A percentile compares a stretch with the other conserved stretches of the same genome.
Conservation (phyloP, 1,140 invertebrate species). For the Ephestia elutella region DNA sequence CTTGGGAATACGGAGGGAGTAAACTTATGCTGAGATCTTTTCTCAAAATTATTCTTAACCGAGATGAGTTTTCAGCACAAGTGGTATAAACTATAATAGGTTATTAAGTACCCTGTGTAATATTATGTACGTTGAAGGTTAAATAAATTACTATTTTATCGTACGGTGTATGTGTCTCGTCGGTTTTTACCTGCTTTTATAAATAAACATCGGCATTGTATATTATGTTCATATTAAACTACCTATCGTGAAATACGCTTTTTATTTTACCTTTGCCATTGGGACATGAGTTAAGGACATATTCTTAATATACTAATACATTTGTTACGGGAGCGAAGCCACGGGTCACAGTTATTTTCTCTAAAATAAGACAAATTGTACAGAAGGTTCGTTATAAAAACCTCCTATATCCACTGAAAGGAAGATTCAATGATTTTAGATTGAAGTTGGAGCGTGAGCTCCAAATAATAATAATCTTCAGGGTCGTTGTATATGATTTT, state of each 20-base stretch:
- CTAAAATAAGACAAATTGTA: too few relatives aligned
- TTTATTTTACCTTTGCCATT: constrained; percentile 26
- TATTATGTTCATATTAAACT: constrained; percentile 73
- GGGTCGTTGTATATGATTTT: too few relatives aligned
- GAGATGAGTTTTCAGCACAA: background rate
- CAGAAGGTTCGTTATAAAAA: too few relatives aligned
- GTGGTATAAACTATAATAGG: constrained; percentile 5
- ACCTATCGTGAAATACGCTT: constrained; percentile 42
- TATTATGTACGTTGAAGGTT: constrained; percentile 31
- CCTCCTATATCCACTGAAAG: too few relatives aligned
- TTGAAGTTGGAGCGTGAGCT: too few relatives aligned
- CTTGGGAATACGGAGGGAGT: background rate
- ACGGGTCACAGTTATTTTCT: background rate
- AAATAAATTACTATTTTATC: constrained; percentile 49
- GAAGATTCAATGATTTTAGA: too few relatives aligned
- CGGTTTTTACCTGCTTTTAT: constrained; percentile 71
- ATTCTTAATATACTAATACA: too few relatives aligned
- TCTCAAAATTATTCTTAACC: background rate
- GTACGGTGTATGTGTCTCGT: constrained; percentile 62
- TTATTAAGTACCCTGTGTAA: constrained; percentile 11
- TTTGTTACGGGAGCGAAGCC: too few relatives aligned
- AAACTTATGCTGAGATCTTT: background rate
- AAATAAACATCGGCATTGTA: constrained; percentile 70
- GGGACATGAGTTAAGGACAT: too few relatives aligned
- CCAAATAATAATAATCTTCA: too few relatives aligned